A percentile compares a stretch with the other conserved stretches of the same genome.
phyloP scores from a whole-genome alignment of 1,140 invertebrate genomes.

The Eufriesea mexicana region DNA sequence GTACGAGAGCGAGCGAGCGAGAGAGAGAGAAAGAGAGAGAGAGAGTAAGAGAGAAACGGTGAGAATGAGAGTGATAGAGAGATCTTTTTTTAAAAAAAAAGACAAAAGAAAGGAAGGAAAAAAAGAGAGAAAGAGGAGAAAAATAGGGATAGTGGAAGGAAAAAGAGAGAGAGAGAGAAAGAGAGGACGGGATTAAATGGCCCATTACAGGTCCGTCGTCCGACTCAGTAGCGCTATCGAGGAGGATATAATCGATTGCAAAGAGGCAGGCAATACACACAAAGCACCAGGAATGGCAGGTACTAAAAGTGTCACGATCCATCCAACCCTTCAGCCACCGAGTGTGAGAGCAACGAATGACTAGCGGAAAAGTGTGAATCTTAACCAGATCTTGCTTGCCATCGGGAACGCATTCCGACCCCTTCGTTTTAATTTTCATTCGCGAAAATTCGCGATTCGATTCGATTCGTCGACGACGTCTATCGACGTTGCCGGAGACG shows the following conservation, averaged over 20 bases:
- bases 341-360: slow-evolving; percentile 54
- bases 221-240: slow-evolving; percentile 77
- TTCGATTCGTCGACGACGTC: background rate
- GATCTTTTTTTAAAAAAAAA: background rate
- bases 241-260: slow-evolving; percentile 69
- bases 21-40: background rate
- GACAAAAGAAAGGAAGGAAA: slow-evolving; percentile 10
- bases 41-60: background rate
- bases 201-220: slow-evolving; percentile 73
- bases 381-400: slow-evolving; percentile 54
- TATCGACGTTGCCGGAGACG: background rate
- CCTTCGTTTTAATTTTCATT: background rate
- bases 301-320: slow-evolving; percentile 60
- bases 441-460: too few species aligned
- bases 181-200: slow-evolving; percentile 47
- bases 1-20: slow-evolving; percentile 10
- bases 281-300: slow-evolving; percentile 55
- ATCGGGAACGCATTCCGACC: slow-evolving; percentile 9
- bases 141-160: slow-evolving; percentile 6
- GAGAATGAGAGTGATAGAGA: slow-evolving; percentile 57
- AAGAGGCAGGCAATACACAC: slow-evolving; percentile 76
- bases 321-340: slow-evolving; percentile 62
- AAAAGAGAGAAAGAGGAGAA: slow-evolving; percentile 10
- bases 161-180: slow-evolving; percentile 13
- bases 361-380: slow-evolving; percentile 51